Percentiles rank a stretch among this genome's conserved stretches.
phyloP scores from a whole-genome alignment of 2,888 invertebrate species.

The Noctua janthina region DNA sequence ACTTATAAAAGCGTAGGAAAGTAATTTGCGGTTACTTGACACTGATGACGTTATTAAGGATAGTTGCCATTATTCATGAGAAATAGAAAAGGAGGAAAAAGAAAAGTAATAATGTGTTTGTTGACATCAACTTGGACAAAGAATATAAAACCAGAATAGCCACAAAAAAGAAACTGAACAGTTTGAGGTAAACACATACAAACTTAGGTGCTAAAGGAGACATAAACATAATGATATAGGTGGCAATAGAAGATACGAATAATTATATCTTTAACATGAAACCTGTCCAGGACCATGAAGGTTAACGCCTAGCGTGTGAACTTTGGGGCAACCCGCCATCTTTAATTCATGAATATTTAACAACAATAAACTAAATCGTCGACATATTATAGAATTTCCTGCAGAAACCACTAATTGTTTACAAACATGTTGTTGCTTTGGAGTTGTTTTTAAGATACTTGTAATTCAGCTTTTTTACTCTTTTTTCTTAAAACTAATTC shows the following conservation, averaged over 20 bases:
- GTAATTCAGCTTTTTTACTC: constrained; percentile 16
- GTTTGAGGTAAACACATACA: constrained; percentile 11
- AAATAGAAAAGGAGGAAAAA: not conserved
- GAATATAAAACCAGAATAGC: constrained; percentile 17
- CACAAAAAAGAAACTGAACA: not conserved
- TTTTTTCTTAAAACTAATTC: not conserved
- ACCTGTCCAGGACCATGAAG: constrained; percentile 53
- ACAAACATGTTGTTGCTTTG: constrained; percentile 10
- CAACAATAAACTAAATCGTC: constrained; percentile 38
- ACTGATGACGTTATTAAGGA: not conserved
- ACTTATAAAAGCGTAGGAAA: not conserved
- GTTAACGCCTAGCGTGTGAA: constrained; percentile 58
- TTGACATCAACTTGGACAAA: not conserved
- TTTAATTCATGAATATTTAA: constrained; percentile 54
- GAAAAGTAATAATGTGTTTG: not conserved
- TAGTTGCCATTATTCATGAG: not conserved
- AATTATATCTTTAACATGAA: constrained; percentile 19
- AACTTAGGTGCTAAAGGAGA: not conserved
- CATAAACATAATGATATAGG: not conserved
- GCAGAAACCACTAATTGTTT: constrained; percentile 30
- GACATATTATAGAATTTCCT: constrained; percentile 24
- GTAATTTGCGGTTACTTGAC: not conserved
- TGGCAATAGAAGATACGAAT: constrained; percentile 5
- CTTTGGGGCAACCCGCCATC: constrained; percentile 42
- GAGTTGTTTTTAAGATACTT: constrained; percentile 12